Conservation (phyloP, 2,797 vertebrate genomes). For the Acrossocheilus wenchowensis region DNA sequence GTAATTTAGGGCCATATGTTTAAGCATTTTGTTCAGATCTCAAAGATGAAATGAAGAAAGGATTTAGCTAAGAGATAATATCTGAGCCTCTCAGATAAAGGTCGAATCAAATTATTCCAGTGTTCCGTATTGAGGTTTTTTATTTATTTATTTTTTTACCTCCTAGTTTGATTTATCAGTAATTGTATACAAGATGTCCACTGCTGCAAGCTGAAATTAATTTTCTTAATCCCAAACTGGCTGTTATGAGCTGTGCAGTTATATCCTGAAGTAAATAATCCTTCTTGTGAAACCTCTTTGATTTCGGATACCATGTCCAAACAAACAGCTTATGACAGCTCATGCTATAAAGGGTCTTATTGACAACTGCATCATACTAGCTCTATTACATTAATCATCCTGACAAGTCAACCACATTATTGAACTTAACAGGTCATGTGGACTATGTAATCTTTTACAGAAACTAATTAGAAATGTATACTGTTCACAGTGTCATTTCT, state of each 20-base stretch:
- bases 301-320: slow-evolving; percentile 66
- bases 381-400: background rate
- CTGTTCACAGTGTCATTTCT: background rate
- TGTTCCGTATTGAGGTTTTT: slow-evolving; percentile 69
- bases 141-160: slow-evolving; percentile 68
- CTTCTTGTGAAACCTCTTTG: slow-evolving; percentile 72
- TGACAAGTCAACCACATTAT: background rate
- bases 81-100: slow-evolving; percentile 62
- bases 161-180: slow-evolving; percentile 72
- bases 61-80: slow-evolving; percentile 79
- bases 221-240: slow-evolving; percentile 82
- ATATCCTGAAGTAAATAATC: slow-evolving; percentile 79
- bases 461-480: background rate
- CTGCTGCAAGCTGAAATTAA: slow-evolving; percentile 80
- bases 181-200: slow-evolving; percentile 82
- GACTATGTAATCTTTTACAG: background rate
- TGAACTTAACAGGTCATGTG: background rate
- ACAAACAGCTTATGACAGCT: slow-evolving; percentile 18
- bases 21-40: slow-evolving; percentile 67
- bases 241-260: slow-evolving; percentile 82
- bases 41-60: slow-evolving; percentile 76
- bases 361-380: slow-evolving; percentile 11
- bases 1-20: slow-evolving; percentile 76
- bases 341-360: background rate
- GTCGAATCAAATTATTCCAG: slow-evolving; percentile 67